Evolutionary conservation across 2,113 vertebrate genomes (phyloP), one percentile per base, ranked within the genome.

Genomic region (Willisornis vidua): DNA sequence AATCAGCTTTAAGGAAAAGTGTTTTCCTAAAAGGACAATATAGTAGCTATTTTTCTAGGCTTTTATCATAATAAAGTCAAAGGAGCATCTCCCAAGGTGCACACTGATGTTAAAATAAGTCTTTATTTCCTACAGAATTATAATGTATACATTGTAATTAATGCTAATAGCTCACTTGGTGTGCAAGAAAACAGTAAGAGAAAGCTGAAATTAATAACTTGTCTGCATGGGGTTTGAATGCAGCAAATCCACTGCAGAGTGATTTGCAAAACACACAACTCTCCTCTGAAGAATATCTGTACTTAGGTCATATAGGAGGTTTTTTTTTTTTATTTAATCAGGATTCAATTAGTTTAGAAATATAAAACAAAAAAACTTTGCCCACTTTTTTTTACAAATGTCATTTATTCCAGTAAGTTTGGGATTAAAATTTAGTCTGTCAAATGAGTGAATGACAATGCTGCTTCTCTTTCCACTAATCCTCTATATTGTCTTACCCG

Each of bases 401-500:
- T n/a, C 29, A 85, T 24, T 19, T 16, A 37, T 79, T 71, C 19
- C 39, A 92, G 78, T 82, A 92, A 92, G 59, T 90, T 63, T 88
- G 24, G 15, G 33, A 75, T 33, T 43, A 84, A 81, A 61, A 72
- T 62, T 75, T 54, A 49, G 7, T 39, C 87, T 92, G 37, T 16
- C n/a, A 84, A 89, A 81, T 16, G n/a, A 29, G 52, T 39, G 45
- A 14, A 14, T 1, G 0, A 54, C 66, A 89, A 67, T 1, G 6
- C 33, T 88, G 66, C 39, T 81, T 61, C 73, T 89, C 62, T 73
- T 79, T 22, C 87, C 84, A 79, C 71, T 45, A 29, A 28, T 14
- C 4, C 1, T 31, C 51, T 54, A 39, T 6, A 19, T 22, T 19
- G 5, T 41, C 48, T 86, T 35, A 49, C 2, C 18, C n/a, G 22